A percentile compares a stretch with the other conserved stretches of the same genome.
These are phyloP conservation scores for Anaspis maculata DNA, from an alignment of 2,888 invertebrate species.

Conservation along the genomic window DNA sequence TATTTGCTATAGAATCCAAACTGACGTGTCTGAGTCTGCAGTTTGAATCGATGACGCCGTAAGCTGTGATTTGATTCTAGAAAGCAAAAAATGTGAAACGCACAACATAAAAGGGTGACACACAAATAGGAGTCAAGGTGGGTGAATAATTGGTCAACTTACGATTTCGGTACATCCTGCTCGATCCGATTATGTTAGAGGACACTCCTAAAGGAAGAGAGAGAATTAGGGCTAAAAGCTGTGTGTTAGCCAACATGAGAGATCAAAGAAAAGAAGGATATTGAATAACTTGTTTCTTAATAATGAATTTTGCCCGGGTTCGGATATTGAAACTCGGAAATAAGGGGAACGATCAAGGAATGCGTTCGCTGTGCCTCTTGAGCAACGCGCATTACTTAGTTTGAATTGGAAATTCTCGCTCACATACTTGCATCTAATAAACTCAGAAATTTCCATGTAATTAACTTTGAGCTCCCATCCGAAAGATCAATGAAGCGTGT, in stretches of 20 bases:
- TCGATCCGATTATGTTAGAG: no score
- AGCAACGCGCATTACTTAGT: constrained; percentile 35
- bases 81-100: no score
- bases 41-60: no score
- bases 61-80: no score
- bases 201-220: no score
- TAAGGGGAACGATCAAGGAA: constrained; percentile 27
- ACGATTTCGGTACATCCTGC: no score
- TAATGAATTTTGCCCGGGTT: constrained; percentile 38
- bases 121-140: no score
- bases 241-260: not conserved
- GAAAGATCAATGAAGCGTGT: constrained; percentile 34
- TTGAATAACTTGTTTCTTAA: constrained; percentile 41
- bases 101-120: no score
- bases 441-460: constrained; percentile 43
- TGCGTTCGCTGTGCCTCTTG: constrained; percentile 28
- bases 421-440: constrained; percentile 45
- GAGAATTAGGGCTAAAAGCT: no score
- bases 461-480: constrained; percentile 39
- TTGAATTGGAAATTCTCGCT: constrained; percentile 44
- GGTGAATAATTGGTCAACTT: no score
- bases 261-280: constrained; percentile 20
- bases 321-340: constrained; percentile 31
- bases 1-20: no score
- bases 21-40: no score